A percentile compares a stretch with the other conserved stretches of the same genome.
Evolutionary conservation across 2,888 invertebrate species (phyloP).

Genomic region (Drosophila neotestacea): DNA sequence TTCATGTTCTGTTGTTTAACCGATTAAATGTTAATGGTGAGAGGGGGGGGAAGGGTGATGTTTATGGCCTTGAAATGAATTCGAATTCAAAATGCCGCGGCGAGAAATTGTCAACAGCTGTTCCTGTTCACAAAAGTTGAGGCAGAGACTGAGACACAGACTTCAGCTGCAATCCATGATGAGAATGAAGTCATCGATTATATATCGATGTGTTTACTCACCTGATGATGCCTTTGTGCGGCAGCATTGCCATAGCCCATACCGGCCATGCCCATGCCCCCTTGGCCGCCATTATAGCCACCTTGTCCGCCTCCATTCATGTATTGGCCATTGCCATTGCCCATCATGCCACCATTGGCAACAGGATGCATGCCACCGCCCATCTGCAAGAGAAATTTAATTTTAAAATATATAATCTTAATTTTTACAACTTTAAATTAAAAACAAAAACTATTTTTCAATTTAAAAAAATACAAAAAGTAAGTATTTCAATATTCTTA

Average conservation of each 20-base stretch:
- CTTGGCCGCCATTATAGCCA: constrained; percentile 72
- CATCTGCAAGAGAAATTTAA: constrained; percentile 72
- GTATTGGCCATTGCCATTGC: constrained; percentile 79
- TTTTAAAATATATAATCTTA: too few species aligned
- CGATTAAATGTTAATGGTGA: constrained; percentile 22
- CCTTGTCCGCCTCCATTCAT: constrained; percentile 81
- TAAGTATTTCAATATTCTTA: too few species aligned
- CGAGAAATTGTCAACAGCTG: constrained; percentile 33
- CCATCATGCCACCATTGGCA: constrained; percentile 77
- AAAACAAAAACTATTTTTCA: too few species aligned
- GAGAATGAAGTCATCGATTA: constrained; percentile 39
- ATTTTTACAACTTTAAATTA: too few species aligned
- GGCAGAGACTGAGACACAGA: neutral
- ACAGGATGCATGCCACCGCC: constrained; percentile 83
- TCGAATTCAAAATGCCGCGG: constrained; percentile 4
- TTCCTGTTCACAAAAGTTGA: neutral
- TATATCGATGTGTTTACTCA: constrained; percentile 67
- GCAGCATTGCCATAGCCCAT: constrained; percentile 77
- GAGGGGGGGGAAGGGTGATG: constrained; percentile 31
- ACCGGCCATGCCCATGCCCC: constrained; percentile 81
- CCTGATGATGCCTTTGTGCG: constrained; percentile 85
- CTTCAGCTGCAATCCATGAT: constrained; percentile 9
- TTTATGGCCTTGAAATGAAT: constrained; percentile 52
- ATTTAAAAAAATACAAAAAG: too few species aligned
- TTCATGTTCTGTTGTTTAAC: constrained; percentile 1